Evolutionary conservation across 2,888 invertebrate genomes (phyloP).

Genomic region (Pyrrhosoma nymphula): DNA sequence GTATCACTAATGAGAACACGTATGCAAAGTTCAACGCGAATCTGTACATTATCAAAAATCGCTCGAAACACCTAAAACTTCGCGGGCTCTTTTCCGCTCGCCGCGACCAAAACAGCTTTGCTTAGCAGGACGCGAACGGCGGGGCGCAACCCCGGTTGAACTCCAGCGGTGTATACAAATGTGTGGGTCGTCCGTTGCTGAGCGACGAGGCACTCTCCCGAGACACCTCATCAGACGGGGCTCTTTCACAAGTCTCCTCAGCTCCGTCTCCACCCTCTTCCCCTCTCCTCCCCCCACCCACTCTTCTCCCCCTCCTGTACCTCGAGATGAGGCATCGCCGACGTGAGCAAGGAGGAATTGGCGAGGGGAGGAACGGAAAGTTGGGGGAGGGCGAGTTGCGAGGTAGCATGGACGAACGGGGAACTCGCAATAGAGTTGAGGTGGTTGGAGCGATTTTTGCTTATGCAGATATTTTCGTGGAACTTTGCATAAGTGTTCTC

Average conservation of each 20-base stretch:
- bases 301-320: neutral
- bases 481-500: no score
- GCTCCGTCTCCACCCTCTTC: neutral
- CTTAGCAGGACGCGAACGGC: neutral
- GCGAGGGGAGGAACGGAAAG: neutral
- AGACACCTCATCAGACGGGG: slow-evolving; percentile 29
- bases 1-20: no score
- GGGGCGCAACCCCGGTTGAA: neutral
- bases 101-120: neutral
- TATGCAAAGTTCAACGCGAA: no score
- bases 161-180: neutral
- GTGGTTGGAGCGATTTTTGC: neutral
- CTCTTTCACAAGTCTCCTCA: neutral
- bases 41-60: no score
- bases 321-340: neutral
- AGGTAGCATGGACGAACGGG: neutral
- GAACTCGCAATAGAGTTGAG: neutral
- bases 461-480: no score
- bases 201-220: neutral
- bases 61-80: no score
- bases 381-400: neutral
- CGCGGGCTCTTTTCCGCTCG: neutral
- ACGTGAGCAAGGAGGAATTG: neutral
- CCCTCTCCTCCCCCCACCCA: neutral
- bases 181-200: neutral